phyloP scores from a whole-genome alignment of 2,113 vertebrate species.

The Gracilinanus agilis region DNA sequence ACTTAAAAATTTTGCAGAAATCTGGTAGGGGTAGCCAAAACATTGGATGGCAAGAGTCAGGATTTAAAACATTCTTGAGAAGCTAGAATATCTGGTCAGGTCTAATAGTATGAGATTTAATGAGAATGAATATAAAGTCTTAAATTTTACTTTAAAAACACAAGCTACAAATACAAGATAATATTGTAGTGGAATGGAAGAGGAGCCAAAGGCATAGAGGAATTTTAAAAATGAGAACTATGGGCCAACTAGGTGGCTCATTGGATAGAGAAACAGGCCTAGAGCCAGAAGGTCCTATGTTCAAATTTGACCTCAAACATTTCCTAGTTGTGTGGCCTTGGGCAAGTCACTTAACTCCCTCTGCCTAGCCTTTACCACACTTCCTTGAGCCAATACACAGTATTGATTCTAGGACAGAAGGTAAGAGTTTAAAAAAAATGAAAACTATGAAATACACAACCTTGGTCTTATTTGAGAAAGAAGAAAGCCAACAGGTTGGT shows the following conservation, averaged over 20 bases:
- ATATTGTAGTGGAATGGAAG: not conserved
- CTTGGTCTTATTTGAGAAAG: not conserved
- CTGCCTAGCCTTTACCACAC: too few relatives aligned
- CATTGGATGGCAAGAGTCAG: not conserved
- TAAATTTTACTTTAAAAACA: not conserved
- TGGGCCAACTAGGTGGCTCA: too few relatives aligned
- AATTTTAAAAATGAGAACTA: not conserved
- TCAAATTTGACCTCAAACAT: too few relatives aligned
- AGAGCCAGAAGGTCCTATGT: too few relatives aligned
- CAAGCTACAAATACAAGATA: not conserved
- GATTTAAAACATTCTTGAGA: not conserved
- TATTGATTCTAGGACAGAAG: too few relatives aligned
- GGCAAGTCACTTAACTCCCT: too few relatives aligned
- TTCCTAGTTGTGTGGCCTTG: too few relatives aligned
- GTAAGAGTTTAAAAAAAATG: too few relatives aligned
- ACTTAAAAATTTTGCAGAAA: not conserved
- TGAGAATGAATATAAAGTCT: not conserved
- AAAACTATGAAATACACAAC: not conserved
- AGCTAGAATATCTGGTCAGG: not conserved
- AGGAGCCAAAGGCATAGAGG: not conserved
- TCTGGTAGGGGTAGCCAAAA: not conserved
- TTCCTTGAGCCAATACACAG: too few relatives aligned
- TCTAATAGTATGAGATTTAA: not conserved
- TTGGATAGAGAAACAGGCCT: too few relatives aligned
- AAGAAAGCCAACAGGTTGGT: not conserved